Conservation (phyloP, 2,797 vertebrate genomes). For the Characodon lateralis region DNA sequence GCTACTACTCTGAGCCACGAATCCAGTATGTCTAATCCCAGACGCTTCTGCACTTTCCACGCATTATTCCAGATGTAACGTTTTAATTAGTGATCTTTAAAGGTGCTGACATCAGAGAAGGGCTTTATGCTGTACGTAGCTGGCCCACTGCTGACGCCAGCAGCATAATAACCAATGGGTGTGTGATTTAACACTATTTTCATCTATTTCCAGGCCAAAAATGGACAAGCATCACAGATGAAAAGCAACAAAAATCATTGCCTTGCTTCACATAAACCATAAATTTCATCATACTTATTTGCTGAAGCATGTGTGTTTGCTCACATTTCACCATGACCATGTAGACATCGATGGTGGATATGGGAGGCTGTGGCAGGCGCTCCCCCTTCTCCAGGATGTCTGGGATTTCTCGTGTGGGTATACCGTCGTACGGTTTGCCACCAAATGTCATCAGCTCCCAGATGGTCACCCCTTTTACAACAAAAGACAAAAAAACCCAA, state of each 20-base stretch:
- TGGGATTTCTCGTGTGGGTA: slow-evolving; percentile 93
- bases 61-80: slow-evolving; percentile 13
- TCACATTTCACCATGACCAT: slow-evolving; percentile 99
- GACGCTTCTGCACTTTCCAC: neutral
- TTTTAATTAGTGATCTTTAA: slow-evolving; percentile 22
- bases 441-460: slow-evolving; percentile 99
- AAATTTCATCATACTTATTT: neutral
- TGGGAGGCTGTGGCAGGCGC: slow-evolving; percentile 92
- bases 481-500: neutral
- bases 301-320: slow-evolving; percentile 18
- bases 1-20: neutral
- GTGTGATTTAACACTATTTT: neutral
- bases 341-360: slow-evolving; percentile 98
- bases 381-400: slow-evolving; percentile 98
- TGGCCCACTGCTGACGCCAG: slow-evolving; percentile 8
- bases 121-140: neutral
- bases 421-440: slow-evolving; percentile 94
- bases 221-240: neutral
- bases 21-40: slow-evolving; percentile 9
- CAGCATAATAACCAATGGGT: neutral
- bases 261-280: neutral
- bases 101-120: slow-evolving; percentile 10
- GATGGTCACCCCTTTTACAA: slow-evolving; percentile 89
- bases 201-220: neutral
- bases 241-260: neutral